Evolutionary conservation across 1,140 invertebrate species (phyloP).

Genomic region (Lepidurus couesii): DNA sequence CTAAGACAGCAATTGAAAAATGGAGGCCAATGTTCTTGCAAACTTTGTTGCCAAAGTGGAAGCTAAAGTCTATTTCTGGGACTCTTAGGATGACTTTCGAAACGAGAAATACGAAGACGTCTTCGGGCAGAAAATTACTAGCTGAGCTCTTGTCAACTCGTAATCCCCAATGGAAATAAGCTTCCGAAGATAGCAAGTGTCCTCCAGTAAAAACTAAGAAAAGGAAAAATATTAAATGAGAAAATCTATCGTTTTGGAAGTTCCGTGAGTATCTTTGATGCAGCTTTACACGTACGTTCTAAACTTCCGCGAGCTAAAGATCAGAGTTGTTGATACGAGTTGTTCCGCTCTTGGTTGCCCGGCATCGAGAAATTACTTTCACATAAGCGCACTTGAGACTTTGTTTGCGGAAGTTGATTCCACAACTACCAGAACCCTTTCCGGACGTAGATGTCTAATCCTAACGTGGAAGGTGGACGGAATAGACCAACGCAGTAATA

Average conservation of each 20-base stretch:
- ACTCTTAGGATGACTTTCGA: background rate
- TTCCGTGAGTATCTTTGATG: background rate
- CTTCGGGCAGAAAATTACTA: background rate
- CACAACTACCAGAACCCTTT: no score
- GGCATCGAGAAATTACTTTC: background rate
- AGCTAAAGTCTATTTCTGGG: background rate
- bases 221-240: background rate
- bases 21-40: constrained; percentile 23
- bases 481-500: no score
- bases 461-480: background rate
- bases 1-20: background rate
- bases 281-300: background rate
- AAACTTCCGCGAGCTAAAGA: background rate
- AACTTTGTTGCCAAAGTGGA: no score
- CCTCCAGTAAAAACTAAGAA: background rate
- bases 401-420: no score
- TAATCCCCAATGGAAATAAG: background rate
- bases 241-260: background rate
- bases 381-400: background rate
- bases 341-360: background rate
- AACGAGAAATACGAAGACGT: background rate
- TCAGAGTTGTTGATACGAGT: background rate
- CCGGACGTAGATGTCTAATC: background rate
- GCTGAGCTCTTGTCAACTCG: background rate
- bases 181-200: background rate